Conservation (phyloP, 2,113 vertebrate species). For the Castor canadensis region DNA sequence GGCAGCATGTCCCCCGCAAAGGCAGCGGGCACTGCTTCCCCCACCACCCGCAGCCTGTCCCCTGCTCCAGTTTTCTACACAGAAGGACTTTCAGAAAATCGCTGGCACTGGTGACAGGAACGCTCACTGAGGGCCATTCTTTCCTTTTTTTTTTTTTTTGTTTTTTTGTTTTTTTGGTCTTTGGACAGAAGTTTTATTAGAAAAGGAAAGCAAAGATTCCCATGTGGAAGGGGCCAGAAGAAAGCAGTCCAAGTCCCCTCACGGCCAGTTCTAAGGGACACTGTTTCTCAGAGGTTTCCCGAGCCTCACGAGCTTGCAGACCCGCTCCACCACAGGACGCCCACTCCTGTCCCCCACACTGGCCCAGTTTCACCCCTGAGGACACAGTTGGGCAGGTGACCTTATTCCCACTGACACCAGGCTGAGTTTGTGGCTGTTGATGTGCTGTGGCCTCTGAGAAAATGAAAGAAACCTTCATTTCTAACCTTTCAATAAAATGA, state of each 20-base stretch:
- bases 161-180: too few species aligned
- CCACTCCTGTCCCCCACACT: not conserved
- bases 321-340: not conserved
- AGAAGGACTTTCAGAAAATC: not conserved
- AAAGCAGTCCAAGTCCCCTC: too few species aligned
- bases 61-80: too few species aligned
- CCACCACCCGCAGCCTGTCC: fast-evolving
- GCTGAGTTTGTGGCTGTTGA: not conserved
- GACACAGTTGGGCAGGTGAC: not conserved
- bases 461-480: too few species aligned
- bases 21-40: fast-evolving
- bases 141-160: too few species aligned
- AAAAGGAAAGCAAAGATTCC: too few species aligned
- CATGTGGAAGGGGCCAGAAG: too few species aligned
- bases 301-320: not conserved
- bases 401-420: fast-evolving
- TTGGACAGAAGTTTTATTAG: too few species aligned
- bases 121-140: not conserved
- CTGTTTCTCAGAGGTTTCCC: not conserved
- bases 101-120: not conserved
- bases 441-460: fast-evolving
- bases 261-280: too few species aligned
- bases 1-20: constrained; percentile 12
- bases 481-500: too few species aligned
- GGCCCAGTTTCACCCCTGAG: fast-evolving